A percentile compares a stretch with the other conserved stretches of the same genome.
Evolutionary conservation across 2,113 vertebrate genomes (phyloP).

Genomic region (Pelodiscus sinensis): DNA sequence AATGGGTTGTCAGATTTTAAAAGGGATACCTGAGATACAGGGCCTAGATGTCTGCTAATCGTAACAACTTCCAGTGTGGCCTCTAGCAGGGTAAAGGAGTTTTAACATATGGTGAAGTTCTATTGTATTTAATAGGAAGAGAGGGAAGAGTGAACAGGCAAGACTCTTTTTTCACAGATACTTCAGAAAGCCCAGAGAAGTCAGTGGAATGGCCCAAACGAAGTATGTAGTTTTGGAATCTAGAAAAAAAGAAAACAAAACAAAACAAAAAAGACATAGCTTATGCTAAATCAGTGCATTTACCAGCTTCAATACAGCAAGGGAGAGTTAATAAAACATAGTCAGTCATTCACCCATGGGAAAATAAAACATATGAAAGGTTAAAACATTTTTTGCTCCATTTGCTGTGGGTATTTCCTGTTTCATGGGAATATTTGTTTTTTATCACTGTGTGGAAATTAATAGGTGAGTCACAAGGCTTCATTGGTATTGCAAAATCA

Average conservation of each 20-base stretch:
- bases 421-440: constrained; percentile 32
- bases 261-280: background rate
- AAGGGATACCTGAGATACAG: background rate
- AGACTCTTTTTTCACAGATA: background rate
- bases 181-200: background rate
- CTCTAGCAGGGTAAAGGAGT: background rate
- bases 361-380: constrained; percentile 11
- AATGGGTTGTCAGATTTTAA: background rate
- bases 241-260: background rate
- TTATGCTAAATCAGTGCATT: background rate
- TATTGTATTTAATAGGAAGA: background rate
- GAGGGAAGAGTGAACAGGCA: background rate
- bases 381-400: constrained; percentile 22
- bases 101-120: background rate
- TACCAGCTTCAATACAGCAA: background rate
- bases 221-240: background rate
- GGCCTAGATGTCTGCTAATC: background rate
- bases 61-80: background rate
- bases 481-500: background rate
- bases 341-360: background rate
- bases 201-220: background rate
- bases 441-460: constrained; percentile 3
- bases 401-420: constrained; percentile 43
- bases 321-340: background rate
- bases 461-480: background rate